Conservation (phyloP, 2,797 vertebrate species). For the Meda fulgida region DNA sequence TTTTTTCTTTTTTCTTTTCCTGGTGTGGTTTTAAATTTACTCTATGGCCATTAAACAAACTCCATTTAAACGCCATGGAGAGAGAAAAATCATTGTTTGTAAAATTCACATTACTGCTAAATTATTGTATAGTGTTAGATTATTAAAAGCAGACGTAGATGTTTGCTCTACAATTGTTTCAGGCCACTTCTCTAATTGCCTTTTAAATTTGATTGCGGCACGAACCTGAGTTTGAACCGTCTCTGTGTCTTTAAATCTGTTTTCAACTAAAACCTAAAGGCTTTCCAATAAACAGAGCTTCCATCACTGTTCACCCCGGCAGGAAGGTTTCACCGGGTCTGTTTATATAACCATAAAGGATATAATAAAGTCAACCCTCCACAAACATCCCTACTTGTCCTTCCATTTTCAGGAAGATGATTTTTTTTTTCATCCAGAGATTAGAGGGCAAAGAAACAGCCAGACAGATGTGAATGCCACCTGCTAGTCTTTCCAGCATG, state of each 20-base stretch:
- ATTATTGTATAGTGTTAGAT: neutral
- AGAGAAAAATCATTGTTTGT: neutral
- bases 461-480: conserved; percentile 80
- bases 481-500: conserved; percentile 78
- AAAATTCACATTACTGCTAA: neutral
- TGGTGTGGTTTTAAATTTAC: neutral
- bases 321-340: conserved; percentile 70
- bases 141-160: neutral
- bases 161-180: neutral
- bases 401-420: conserved; percentile 61
- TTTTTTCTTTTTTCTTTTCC: neutral
- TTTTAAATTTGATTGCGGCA: neutral
- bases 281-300: conserved; percentile 53
- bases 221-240: neutral
- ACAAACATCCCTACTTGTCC: conserved; percentile 67
- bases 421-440: conserved; percentile 71
- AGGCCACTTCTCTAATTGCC: neutral
- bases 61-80: neutral
- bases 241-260: conserved; percentile 14
- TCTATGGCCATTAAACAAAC: neutral
- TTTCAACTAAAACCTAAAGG: neutral
- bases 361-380: conserved; percentile 71
- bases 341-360: conserved; percentile 70
- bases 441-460: conserved; percentile 82
- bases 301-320: conserved; percentile 70